Evolutionary conservation across 2,888 invertebrate genomes (phyloP).

Genomic region (Caenorhabditis macrosperma): DNA sequence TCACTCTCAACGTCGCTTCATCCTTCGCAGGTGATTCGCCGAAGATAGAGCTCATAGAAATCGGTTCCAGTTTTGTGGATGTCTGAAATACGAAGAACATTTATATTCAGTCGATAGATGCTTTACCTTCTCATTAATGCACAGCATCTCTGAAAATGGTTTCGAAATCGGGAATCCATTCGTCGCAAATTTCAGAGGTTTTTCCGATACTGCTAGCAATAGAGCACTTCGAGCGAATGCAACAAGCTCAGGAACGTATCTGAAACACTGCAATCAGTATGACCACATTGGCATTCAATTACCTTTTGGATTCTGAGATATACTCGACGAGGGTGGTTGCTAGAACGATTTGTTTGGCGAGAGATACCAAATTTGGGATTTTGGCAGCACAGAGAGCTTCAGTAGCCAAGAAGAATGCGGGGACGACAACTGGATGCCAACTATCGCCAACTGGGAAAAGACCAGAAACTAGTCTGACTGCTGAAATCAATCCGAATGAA

Average conservation of each 20-base stretch:
- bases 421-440: conserved; percentile 91
- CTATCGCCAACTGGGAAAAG: conserved; percentile 93
- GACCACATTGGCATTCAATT: neutral
- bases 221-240: conserved; percentile 88
- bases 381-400: conserved; percentile 82
- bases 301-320: conserved; percentile 70
- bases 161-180: conserved; percentile 70
- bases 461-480: conserved; percentile 87
- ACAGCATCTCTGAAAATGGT: conserved; percentile 70
- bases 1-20: conserved; percentile 5
- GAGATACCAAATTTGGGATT: conserved; percentile 43
- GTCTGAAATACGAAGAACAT: too few species aligned
- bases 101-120: too few species aligned
- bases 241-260: conserved; percentile 88
- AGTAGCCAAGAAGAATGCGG: conserved; percentile 88
- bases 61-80: conserved; percentile 14
- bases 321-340: conserved; percentile 61
- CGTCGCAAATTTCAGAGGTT: conserved; percentile 49
- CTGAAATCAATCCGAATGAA: conserved; percentile 61
- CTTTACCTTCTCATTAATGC: conserved; percentile 38
- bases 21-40: neutral
- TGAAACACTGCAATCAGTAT: conserved; percentile 81
- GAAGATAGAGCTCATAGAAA: conserved; percentile 31
- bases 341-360: conserved; percentile 60
- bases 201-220: conserved; percentile 83